Conservation (phyloP, 2,888 invertebrate genomes). For the Osedax fenrisi region DNA sequence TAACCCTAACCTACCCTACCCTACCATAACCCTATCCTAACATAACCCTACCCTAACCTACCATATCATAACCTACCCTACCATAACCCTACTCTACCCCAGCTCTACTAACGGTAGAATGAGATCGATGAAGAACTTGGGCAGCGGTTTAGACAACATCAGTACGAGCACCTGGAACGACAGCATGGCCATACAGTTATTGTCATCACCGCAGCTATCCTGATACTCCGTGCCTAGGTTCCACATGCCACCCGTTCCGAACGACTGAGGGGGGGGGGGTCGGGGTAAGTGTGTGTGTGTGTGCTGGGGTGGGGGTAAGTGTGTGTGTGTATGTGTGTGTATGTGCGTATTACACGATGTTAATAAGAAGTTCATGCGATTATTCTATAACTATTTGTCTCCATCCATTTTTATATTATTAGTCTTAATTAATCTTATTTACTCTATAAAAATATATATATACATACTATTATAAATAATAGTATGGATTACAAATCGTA, state of each 20-base stretch:
- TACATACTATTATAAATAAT: no score
- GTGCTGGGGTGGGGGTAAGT: no score
- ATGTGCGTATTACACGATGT: no score
- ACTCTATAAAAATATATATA: no score
- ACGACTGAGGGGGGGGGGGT: neutral
- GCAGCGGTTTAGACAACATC: conserved; percentile 52
- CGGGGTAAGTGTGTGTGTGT: neutral
- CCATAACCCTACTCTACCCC: neutral
- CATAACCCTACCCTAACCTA: neutral
- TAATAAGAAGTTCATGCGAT: no score
- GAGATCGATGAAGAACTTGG: conserved; percentile 51
- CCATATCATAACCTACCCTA: neutral
- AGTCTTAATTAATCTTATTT: no score
- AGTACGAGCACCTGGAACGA: conserved; percentile 52
- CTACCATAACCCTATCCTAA: neutral
- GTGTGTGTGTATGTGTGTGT: no score
- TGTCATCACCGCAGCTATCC: conserved; percentile 48
- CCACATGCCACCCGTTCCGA: conserved; percentile 42
- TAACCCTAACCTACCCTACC: neutral
- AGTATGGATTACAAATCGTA: no score
- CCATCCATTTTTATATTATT: no score
- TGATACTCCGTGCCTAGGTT: conserved; percentile 45
- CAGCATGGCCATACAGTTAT: conserved; percentile 51
- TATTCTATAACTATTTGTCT: no score
- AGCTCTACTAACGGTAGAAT: conserved; percentile 49